These are phyloP conservation scores for Limnothrissa miodon DNA, from an alignment of 2,113 vertebrate genomes.

Conservation along the genomic window DNA sequence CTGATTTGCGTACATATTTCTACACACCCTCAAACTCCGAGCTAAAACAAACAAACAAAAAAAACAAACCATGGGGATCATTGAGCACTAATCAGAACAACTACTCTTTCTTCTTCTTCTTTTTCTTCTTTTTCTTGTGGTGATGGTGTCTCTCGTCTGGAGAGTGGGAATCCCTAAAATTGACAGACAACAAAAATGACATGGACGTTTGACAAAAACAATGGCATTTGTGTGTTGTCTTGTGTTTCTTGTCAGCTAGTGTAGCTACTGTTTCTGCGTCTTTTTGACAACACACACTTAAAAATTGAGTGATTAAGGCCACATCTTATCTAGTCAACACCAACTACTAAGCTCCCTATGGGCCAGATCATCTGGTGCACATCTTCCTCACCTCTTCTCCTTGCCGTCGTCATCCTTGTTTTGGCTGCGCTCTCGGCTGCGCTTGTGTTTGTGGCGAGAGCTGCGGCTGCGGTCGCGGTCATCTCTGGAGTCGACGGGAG, in stretches of 20 bases:
- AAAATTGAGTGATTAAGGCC: too few relatives aligned
- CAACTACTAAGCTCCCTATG: too few relatives aligned
- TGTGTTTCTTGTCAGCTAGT: too few relatives aligned
- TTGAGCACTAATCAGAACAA: neutral
- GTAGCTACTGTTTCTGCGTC: too few relatives aligned
- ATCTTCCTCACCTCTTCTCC: conserved; percentile 51
- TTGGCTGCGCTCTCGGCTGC: conserved; percentile 21
- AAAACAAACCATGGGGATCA: neutral
- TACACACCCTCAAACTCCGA: neutral
- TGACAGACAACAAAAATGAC: conserved; percentile 11
- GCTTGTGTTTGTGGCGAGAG: conserved; percentile 22
- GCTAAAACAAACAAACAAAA: neutral
- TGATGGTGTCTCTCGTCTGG: conserved; percentile 75
- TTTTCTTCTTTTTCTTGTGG: conserved; percentile 79
- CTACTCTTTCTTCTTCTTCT: conserved; percentile 48
- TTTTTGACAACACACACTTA: too few relatives aligned
- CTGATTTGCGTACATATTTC: neutral
- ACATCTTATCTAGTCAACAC: too few relatives aligned
- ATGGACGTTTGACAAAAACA: neutral
- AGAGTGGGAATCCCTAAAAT: conserved; percentile 73
- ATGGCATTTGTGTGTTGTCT: too few relatives aligned
- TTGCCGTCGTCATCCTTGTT: conserved; percentile 66
- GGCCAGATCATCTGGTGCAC: neutral
- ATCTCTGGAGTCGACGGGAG: conserved; percentile 68
- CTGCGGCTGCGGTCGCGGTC: conserved; percentile 65